Evolutionary conservation across 2,888 invertebrate species (phyloP).

Genomic region (Apoda limacodes): DNA sequence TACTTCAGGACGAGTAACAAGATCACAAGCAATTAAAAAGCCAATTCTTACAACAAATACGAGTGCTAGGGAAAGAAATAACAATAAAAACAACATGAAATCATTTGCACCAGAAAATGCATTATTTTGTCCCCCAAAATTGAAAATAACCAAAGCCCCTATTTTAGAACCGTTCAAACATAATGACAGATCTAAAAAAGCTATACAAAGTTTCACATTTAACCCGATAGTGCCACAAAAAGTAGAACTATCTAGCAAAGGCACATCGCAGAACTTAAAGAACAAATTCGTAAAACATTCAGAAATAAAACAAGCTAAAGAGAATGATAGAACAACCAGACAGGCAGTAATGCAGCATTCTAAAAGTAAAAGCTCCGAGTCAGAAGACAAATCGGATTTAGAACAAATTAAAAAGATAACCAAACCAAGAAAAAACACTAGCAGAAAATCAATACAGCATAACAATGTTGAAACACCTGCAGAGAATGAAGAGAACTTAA

Average conservation of each 20-base stretch:
- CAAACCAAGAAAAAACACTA: constrained; percentile 20
- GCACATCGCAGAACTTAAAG: too few relatives aligned
- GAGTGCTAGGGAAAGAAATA: constrained; percentile 11
- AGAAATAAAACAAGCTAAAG: background rate
- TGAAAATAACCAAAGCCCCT: constrained; percentile 28
- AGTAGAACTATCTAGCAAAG: background rate
- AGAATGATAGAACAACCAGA: constrained; percentile 13
- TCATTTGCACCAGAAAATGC: constrained; percentile 69
- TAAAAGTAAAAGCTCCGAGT: background rate
- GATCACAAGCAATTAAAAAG: constrained; percentile 37
- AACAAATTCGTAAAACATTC: background rate
- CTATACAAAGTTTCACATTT: background rate
- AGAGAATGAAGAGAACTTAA: too few relatives aligned
- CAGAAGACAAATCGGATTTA: constrained; percentile 25
- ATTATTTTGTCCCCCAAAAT: constrained; percentile 56
- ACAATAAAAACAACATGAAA: constrained; percentile 12
- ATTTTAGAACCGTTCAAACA: constrained; percentile 24
- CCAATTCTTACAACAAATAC: constrained; percentile 11
- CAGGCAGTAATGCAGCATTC: constrained; percentile 13
- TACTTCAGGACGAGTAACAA: constrained; percentile 44
- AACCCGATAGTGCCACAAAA: too few relatives aligned
- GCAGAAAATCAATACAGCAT: constrained; percentile 20
- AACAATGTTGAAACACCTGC: too few relatives aligned
- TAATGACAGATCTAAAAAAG: constrained; percentile 3
- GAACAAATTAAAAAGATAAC: constrained; percentile 20